phyloP scores from a whole-genome alignment of 2,888 invertebrate species.

The Panopea generosa region DNA sequence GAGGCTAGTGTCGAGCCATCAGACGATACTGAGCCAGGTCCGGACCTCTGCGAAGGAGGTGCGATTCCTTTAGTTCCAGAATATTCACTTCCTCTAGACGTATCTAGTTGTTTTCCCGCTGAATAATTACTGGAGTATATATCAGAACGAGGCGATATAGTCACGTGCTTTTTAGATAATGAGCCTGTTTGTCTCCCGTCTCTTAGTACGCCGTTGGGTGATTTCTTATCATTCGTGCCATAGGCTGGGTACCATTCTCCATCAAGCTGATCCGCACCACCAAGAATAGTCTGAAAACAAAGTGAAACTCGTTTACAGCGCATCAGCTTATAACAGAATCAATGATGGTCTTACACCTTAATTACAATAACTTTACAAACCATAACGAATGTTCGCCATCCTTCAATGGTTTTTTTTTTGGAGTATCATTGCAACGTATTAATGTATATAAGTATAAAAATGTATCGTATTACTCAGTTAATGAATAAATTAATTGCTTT shows the following conservation, averaged over 20 bases:
- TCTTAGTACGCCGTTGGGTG: constrained; percentile 68
- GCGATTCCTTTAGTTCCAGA: constrained; percentile 17
- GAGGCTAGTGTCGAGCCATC: constrained; percentile 59
- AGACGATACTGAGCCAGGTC: constrained; percentile 45
- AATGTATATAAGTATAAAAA: too few relatives aligned
- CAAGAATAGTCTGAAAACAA: constrained; percentile 44
- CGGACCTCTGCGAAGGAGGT: constrained; percentile 32
- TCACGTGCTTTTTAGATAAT: constrained; percentile 73
- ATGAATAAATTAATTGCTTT: too few relatives aligned
- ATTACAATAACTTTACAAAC: too few relatives aligned
- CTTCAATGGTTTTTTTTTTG: too few relatives aligned
- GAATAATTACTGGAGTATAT: constrained; percentile 17
- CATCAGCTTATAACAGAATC: neutral
- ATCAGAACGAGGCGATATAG: constrained; percentile 68
- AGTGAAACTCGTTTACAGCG: constrained; percentile 11
- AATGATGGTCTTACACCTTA: too few relatives aligned
- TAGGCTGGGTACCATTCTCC: constrained; percentile 67
- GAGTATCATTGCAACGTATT: too few relatives aligned
- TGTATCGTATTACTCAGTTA: too few relatives aligned
- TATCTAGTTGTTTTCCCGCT: constrained; percentile 26
- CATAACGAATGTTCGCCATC: too few relatives aligned
- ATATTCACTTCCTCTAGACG: constrained; percentile 22
- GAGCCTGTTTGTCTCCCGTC: constrained; percentile 61
- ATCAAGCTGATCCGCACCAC: constrained; percentile 53
- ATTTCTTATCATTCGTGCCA: constrained; percentile 69